Evolutionary conservation across 92 coral and sea anemone species (phyloP).

Genomic region (Phymanthus crucifer): DNA sequence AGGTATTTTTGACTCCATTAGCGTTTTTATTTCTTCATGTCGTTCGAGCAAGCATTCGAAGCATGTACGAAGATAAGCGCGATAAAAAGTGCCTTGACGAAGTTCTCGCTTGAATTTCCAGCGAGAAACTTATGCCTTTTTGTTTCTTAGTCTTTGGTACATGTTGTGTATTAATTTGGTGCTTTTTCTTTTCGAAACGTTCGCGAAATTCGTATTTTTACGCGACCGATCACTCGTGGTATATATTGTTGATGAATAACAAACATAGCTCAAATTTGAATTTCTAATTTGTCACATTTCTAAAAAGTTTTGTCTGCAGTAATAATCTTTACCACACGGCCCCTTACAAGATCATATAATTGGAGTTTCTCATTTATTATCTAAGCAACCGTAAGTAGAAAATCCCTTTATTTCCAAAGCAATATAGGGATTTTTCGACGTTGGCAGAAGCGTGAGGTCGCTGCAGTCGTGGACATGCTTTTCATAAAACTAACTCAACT

Average conservation of each 20-base stretch:
- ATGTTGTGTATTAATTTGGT: slow-evolving; percentile 4
- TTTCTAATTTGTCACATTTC: slow-evolving; percentile 81
- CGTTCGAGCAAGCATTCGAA: slow-evolving; percentile 39
- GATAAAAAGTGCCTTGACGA: slow-evolving; percentile 40
- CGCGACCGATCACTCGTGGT: slow-evolving; percentile 53
- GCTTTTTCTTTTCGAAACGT: slow-evolving; percentile 12
- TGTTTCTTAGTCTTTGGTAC: not conserved
- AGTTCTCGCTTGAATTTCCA: not conserved
- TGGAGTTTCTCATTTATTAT: not conserved
- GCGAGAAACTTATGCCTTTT: slow-evolving; percentile 4
- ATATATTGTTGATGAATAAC: slow-evolving; percentile 79
- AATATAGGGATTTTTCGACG: not conserved
- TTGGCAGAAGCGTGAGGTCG: not conserved
- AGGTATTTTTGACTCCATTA: slow-evolving; percentile 19
- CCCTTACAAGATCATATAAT: slow-evolving; percentile 3
- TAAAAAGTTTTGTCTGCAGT: slow-evolving; percentile 51
- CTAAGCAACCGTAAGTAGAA: not conserved
- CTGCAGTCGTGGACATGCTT: not conserved
- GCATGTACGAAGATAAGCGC: slow-evolving; percentile 37
- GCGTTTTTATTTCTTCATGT: slow-evolving; percentile 33
- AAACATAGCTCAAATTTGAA: slow-evolving; percentile 74
- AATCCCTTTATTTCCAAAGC: not conserved
- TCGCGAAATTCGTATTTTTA: slow-evolving; percentile 64
- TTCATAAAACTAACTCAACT: slow-evolving; percentile 7
- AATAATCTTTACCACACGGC: slow-evolving; percentile 18